A percentile compares a stretch with the other conserved stretches of the same genome.
These are phyloP conservation scores for Poecile montanus DNA, from an alignment of 2,797 vertebrate species.

Conservation along the genomic window DNA sequence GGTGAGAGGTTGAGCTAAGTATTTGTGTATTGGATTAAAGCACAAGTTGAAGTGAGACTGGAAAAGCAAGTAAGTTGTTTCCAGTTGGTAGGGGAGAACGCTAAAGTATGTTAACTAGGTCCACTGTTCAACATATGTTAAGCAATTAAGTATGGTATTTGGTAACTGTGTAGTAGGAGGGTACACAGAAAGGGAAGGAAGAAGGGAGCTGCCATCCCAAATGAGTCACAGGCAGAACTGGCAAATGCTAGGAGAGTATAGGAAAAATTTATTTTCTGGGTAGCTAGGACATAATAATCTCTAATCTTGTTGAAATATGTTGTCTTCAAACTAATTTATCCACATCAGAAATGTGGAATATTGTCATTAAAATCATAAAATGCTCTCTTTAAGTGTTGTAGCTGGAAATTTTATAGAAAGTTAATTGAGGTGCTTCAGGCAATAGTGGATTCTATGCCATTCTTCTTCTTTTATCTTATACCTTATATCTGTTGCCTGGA, in stretches of 20 bases:
- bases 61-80: neutral
- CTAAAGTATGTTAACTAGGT: neutral
- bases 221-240: neutral
- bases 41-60: neutral
- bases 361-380: conserved; percentile 68
- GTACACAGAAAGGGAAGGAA: neutral
- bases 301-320: conserved; percentile 40
- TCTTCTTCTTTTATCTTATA: conserved; percentile 66
- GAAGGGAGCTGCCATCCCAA: neutral
- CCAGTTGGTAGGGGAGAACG: neutral
- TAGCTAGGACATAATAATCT: neutral
- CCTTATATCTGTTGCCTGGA: conserved; percentile 25
- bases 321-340: conserved; percentile 63
- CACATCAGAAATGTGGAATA: conserved; percentile 39
- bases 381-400: conserved; percentile 53
- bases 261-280: conserved; percentile 7
- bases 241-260: neutral
- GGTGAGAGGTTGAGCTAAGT: neutral
- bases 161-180: neutral
- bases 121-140: neutral
- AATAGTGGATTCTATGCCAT: conserved; percentile 27
- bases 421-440: conserved; percentile 72
- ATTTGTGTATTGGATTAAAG: neutral
- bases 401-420: conserved; percentile 63
- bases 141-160: neutral